Base-by-base conservation (phyloP, 2,797 vertebrate species). In the Hipposideros larvatus region DNA sequence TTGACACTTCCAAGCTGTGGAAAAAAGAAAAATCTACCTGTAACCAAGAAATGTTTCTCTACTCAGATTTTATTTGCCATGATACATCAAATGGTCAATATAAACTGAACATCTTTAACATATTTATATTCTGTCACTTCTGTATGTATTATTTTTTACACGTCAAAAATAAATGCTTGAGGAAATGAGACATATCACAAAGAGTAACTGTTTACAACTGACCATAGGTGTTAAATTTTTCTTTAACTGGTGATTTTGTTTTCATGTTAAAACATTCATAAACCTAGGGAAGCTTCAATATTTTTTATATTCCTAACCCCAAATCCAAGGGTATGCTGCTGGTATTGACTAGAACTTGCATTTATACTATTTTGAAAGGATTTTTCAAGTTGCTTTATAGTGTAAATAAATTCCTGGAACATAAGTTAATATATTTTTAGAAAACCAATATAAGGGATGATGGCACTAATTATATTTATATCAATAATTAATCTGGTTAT, bases 221-320 rank as follows among this genome's bases (percentile, higher is more conserved):
- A 98, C 98, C 97, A 98, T 93, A 93, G 92, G 98, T 98, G 97
- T 96, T 97, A 97, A 98, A 98, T 97, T 98, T 97, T 98, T 71
- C 91, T 97, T 98, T 98, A 98, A 98, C 97, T 98, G 98, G 98
- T 97, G 98, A 98, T 97, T 98, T 97, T 98, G 97, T 85, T 98
- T 98, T 95, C 98, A 98, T 98, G 98, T 98, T 99, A 98, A 98
- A 98, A 80, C 53, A 93, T 57, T 93, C 48, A 65, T 79, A 92
- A 95, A 79, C 59, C 41, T 19, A 73, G 51, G 34, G 31, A 89
- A 88, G 22, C 65, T 9, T 91, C 95, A 92, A 24, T 92, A 82
- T 65, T 94, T 93, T 5, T 46, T 82, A 31, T 6, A 83, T 80
- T 73, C 10, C 11, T 90, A 95, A 87, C 10, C 18, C 31, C 26